Evolutionary conservation across 2,888 invertebrate genomes (phyloP), one percentile per base, ranked within the genome.

Genomic region (Herminia tarsipennalis): DNA sequence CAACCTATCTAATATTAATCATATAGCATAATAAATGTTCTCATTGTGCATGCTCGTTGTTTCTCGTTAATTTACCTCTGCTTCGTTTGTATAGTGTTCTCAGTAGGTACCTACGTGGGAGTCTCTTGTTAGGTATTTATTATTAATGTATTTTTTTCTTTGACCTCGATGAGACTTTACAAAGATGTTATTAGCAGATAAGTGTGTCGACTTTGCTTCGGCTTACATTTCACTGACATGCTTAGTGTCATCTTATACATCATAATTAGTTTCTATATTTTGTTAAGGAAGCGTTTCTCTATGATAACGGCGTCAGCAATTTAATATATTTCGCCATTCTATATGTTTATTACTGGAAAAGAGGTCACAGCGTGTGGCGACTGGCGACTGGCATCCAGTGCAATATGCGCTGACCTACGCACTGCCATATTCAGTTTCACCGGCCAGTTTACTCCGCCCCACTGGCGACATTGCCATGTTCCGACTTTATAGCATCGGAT

Each of bases 381-480:
- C 16, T 17, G 9, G 35, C 35, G 25, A 33, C 33, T 39, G 54
- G 42, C 16, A 24, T 36, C 38, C 56, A 34, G 50, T 40, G 70
- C 70, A 59, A 65, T 68, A 70, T 63, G 47, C 50, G 62, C 13
- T 71, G 75, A 78, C 78, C 76, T 75, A 76, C 76, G 70, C 67
- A 61, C 58, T 49, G 53, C 70, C 56, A 57, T 68, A 64, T 58
- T 66, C 66, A 63, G 65, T 73, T 67, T 61, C 64, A 66, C 60
- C 49, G 63, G 42, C 50, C 66, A 32, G 39, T 39, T 39, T 40
- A 45, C 41, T 46, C 28, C 41, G 43, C 37, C 43, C 25, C 41
- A 28, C 39, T 44, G 52, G 16, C 51, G 41, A 29, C 30, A 20
- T 16, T 17, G 21, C 21, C 33, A 33, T 33, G 10, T 21, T 34